Evolutionary conservation across 2,797 vertebrate species (phyloP), one percentile per base, ranked within the genome.

Genomic region (Enteromius treurensis): DNA sequence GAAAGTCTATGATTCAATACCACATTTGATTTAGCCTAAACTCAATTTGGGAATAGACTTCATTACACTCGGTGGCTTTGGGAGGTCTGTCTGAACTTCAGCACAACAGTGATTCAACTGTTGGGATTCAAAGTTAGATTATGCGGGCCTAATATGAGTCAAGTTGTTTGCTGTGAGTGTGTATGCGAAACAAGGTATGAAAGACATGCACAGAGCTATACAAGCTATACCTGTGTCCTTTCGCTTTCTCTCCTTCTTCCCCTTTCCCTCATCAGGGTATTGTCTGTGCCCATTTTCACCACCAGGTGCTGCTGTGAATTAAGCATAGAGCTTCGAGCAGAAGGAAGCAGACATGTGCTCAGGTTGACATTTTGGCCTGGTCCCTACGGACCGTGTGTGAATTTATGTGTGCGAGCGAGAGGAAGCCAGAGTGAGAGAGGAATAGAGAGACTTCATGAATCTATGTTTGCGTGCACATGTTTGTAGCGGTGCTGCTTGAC

Each of bases 271-370:
- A 19, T 42, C 34, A 29, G 49, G 32, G 29, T 55, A 47, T 34
- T 85, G 87, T 90, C 89, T 90, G 90, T 93, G 91, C 94, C 91
- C 84, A 88, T 90, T 93, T 93, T 91, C 92, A 93, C 95, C 95
- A 95, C 93, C 93, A 95, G 95, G 94, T 95, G 95, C 92, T 95
- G 94, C 95, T 95, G 93, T 95, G 92, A 95, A 95, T 93, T 95
- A 94, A 95, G 94, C 88, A 93, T 92, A 93, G 92, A 92, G 91
- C 90, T 88, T 86, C 90, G 89, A 93, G 91, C 88, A 87, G 89
- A 89, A 90, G 90, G 88, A 93, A 89, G 91, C 91, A 92, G 91
- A 89, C 90, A 89, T 87, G 91, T 91, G 91, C 92, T 90, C 86
- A 91, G 90, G 89, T 91, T 94, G 92, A 94, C 93, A 95, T 94